Conservation (phyloP, 2,113 vertebrate genomes). For the Bufo gargarizans region DNA sequence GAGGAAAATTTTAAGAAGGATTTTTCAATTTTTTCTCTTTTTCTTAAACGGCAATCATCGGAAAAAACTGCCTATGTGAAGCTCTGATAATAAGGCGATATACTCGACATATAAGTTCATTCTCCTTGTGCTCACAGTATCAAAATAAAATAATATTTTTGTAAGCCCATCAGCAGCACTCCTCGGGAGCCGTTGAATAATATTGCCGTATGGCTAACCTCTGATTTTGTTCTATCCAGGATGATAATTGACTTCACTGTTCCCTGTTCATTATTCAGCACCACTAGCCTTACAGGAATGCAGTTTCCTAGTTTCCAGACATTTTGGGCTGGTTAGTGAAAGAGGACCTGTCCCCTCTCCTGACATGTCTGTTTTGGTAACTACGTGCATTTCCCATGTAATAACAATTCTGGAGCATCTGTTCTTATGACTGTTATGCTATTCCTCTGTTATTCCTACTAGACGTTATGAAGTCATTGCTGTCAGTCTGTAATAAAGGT, state of each 20-base stretch:
- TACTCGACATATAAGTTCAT: constrained; percentile 10
- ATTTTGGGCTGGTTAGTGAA: no score
- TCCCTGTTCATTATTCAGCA: no score
- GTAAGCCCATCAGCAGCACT: constrained; percentile 24
- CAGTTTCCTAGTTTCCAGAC: no score
- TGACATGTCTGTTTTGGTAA: no score
- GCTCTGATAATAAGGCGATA: not conserved
- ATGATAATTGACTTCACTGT: not conserved
- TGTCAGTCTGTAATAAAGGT: no score
- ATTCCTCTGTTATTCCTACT: no score
- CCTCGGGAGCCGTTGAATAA: not conserved
- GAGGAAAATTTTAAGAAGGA: not conserved
- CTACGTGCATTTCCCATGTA: no score
- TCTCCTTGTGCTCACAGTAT: not conserved
- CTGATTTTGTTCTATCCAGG: constrained; percentile 7
- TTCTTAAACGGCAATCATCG: not conserved
- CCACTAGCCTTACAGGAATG: no score
- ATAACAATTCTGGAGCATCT: no score
- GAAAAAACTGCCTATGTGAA: not conserved
- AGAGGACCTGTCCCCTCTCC: no score
- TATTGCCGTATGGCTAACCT: constrained; percentile 1
- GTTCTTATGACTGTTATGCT: no score
- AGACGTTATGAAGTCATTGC: no score
- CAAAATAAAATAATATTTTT: constrained; percentile 19
- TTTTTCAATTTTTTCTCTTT: not conserved